A percentile compares a stretch with the other conserved stretches of the same genome.
phyloP scores from a whole-genome alignment of 2,113 vertebrate species.

The Oryzias melastigma region DNA sequence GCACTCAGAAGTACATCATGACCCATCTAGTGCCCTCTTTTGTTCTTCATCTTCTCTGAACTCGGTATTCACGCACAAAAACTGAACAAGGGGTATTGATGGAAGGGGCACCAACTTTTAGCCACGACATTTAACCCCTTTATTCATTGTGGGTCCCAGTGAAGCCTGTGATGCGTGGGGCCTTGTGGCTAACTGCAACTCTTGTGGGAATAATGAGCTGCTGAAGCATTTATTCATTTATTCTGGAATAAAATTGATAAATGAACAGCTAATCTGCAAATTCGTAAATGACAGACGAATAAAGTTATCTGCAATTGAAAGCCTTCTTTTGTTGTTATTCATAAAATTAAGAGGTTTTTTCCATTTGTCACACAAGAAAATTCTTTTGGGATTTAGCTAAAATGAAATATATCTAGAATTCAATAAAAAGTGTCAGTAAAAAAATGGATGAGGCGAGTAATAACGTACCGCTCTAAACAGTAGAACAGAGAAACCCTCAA shows the following conservation, averaged over 20 bases:
- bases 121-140: conserved; percentile 6
- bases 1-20: conserved; percentile 28
- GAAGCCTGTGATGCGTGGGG: background rate
- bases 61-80: conserved; percentile 18
- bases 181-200: conserved; percentile 16
- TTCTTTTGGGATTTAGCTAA: too few relatives aligned
- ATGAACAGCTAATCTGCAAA: too few relatives aligned
- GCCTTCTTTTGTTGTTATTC: too few relatives aligned
- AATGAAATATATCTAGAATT: too few relatives aligned
- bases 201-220: background rate
- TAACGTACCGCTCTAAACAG: background rate
- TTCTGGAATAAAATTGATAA: too few relatives aligned
- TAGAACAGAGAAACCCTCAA: background rate
- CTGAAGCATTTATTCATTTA: conserved; percentile 1
- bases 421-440: too few relatives aligned
- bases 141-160: background rate
- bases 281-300: too few relatives aligned
- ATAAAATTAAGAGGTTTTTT: too few relatives aligned
- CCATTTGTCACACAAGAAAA: too few relatives aligned
- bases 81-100: conserved; percentile 34
- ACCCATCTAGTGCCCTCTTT: conserved; percentile 32
- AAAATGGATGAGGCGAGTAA: too few relatives aligned
- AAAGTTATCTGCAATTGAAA: too few relatives aligned
- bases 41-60: conserved; percentile 13
- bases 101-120: conserved; percentile 6